Evolutionary conservation across 2,888 invertebrate species (phyloP).

Genomic region (Pherbina coryleti): DNA sequence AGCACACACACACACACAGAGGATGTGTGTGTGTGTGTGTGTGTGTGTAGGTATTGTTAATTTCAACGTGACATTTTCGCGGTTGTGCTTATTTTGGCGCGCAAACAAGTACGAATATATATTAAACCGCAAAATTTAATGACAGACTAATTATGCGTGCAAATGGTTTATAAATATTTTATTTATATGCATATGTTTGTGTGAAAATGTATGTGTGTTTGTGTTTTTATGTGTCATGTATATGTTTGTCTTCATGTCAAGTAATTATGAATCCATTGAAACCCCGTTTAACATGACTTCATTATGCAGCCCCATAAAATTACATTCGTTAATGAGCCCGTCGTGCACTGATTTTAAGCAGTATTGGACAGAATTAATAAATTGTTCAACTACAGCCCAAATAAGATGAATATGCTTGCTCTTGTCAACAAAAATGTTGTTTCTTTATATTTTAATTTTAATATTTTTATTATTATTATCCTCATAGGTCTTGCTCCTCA

Average conservation of each 20-base stretch:
- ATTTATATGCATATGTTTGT: slow-evolving; percentile 37
- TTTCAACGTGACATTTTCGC: slow-evolving; percentile 41
- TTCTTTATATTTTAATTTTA: no score
- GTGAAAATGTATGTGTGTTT: not conserved
- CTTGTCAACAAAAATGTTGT: no score
- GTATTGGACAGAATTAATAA: no score
- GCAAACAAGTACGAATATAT: slow-evolving; percentile 39
- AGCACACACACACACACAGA: not conserved
- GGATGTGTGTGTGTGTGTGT: not conserved
- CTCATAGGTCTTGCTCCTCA: no score
- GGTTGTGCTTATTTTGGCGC: slow-evolving; percentile 29
- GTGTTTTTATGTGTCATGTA: not conserved
- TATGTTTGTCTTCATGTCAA: not conserved
- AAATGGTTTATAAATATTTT: slow-evolving; percentile 68
- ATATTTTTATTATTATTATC: no score
- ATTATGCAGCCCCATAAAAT: no score
- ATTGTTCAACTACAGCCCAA: no score
- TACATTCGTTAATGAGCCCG: no score
- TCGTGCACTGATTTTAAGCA: no score
- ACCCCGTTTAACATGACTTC: no score
- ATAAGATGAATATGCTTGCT: no score
- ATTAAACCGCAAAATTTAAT: slow-evolving; percentile 62
- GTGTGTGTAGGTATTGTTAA: slow-evolving; percentile 30
- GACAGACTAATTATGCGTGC: slow-evolving; percentile 68
- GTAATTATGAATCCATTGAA: not conserved